Base-by-base conservation (phyloP, 2,113 vertebrate genomes). In the Tricholaema leucomelas region DNA sequence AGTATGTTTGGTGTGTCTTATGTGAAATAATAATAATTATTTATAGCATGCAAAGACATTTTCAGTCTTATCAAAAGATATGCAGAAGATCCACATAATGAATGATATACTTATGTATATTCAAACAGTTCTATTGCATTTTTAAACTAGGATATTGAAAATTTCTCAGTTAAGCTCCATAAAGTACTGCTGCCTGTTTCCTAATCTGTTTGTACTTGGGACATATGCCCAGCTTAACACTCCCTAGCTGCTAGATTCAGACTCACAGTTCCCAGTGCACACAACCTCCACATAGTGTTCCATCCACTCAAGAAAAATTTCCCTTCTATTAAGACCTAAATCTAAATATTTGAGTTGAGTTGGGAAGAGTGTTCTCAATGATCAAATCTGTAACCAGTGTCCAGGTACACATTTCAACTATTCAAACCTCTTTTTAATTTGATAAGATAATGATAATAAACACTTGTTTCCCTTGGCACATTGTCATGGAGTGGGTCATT, bases 11-110 rank as follows among this genome's bases (percentile, higher is more conserved):
- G 55, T 82, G 55, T 78, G 61, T 90, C 87, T 92, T 95, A 48
- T 81, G 64, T 85, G 50, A 87, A 88, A 85, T 92, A 95, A 66
- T 92, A 96, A 93, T 93, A 89, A 73, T 81, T 96, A 88, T 95
- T 94, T 96, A 92, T 72, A 93, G 78, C 9, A 5, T 71, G 65
- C 24, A 66, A 95, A 94, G 83, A 59, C 12, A 5, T 87, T 83
- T 87, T 96, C 92, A 95, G 71, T 55, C 74, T 66, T 94, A 44
- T 44, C 71, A 84, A 72, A 87, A 69, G 55, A 72, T 87, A 87
- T 12, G 21, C 65, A 88, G 70, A 94, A 83, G 66, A 50, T 27
- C n/a, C 46, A 79, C 30, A 31, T 42, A 72, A 67, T 80, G 64
- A 94, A 87, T 61, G 16, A 89, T 63, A 58, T 54, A 50, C 56